Percentiles rank a stretch among this genome's conserved stretches.
phyloP scores from a whole-genome alignment of 2,888 invertebrate species.

The Argyresthia albistria region DNA sequence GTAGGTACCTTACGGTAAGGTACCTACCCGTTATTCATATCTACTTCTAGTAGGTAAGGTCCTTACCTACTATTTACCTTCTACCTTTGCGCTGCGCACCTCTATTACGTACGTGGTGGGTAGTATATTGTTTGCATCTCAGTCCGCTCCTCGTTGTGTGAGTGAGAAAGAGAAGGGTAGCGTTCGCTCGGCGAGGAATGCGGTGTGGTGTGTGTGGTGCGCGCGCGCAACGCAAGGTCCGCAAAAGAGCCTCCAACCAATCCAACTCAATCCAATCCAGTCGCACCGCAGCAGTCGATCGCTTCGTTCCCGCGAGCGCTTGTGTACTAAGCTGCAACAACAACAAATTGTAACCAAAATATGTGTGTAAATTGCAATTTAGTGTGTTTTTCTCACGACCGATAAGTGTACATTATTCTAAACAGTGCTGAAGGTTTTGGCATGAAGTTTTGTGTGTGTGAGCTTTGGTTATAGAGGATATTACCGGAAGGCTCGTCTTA shows the following conservation, averaged over 20 bases:
- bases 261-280: no score
- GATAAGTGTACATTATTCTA: slow-evolving; percentile 40
- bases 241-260: slow-evolving; percentile 19
- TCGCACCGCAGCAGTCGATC: slow-evolving; percentile 38
- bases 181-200: slow-evolving; percentile 49
- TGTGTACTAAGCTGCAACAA: slow-evolving; percentile 23
- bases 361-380: slow-evolving; percentile 54
- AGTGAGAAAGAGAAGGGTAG: slow-evolving; percentile 36
- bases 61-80: slow-evolving; percentile 6
- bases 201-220: slow-evolving; percentile 50
- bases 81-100: slow-evolving; percentile 16
- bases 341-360: slow-evolving; percentile 44
- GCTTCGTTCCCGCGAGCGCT: slow-evolving; percentile 44
- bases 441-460: slow-evolving; percentile 63
- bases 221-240: slow-evolving; percentile 31
- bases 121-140: slow-evolving; percentile 19
- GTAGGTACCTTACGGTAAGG: no score
- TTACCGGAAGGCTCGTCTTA: slow-evolving; percentile 20
- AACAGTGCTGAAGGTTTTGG: slow-evolving; percentile 51
- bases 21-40: no score
- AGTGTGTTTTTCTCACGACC: slow-evolving; percentile 29
- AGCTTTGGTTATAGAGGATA: slow-evolving; percentile 23
- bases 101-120: slow-evolving; percentile 29
- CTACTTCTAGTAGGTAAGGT: no score
- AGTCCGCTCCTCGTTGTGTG: slow-evolving; percentile 14